Base-by-base conservation (phyloP, 2,888 invertebrate genomes). In the Atrina japonica region DNA sequence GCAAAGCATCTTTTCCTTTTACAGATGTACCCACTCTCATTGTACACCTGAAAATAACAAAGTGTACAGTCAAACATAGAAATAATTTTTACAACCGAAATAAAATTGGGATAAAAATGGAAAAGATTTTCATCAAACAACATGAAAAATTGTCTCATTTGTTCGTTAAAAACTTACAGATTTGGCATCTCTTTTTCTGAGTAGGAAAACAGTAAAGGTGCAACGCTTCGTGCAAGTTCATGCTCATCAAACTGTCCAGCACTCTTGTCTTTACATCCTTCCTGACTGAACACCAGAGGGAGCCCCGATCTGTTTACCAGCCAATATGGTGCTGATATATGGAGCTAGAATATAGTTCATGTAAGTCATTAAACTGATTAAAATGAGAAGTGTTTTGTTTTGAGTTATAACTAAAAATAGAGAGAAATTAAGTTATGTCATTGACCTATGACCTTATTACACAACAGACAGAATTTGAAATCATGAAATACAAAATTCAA, bases 221-320 rank as follows among this genome's bases (percentile, higher is more conserved):
- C 94, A 64, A 97, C 95, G 93, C 96, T 96, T 80, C 98, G 93
- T 14, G 97, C 98, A 83, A 95, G 93, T 92, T 99, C 99, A 90
- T 99, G 97, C 90, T 99, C 99, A 69, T 94, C 94, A 90, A 95
- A 96, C 92, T 98, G 98, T 1, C 98, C 98, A 0, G 92, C 91
- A 0, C 91, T 88, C 49, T 90, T 89, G 84, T 94, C 79, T 27
- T 84, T 82, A 59, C 80, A 70, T 23, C 82, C 79, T 53, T 96
- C 97, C 91, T 98, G 98, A 81, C 95, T 94, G 91, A 98, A 97
- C 65, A 99, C 95, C 73, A 99, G 92, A n/a, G 99, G 98, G 73
- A 99, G 92, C 0, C 98, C 98, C 6, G 97, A 96, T 91, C 96
- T 96, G 92, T 99, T 99, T 70, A 99, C 94, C 79, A 99, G 93